Conservation (phyloP, 2,797 vertebrate genomes). For the Glyptemys insculpta region DNA sequence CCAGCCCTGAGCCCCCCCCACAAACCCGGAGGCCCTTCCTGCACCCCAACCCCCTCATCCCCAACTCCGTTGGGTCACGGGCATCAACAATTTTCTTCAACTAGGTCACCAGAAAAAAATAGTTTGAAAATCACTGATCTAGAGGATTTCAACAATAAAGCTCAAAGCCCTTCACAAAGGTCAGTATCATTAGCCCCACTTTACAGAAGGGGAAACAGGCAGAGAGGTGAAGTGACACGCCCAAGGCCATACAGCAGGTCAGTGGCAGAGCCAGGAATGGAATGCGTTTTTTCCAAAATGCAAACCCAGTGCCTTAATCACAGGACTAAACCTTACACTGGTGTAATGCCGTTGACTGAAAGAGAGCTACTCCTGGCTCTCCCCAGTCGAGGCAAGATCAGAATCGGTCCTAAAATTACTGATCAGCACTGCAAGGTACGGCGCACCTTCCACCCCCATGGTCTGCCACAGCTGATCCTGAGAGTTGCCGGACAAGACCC, state of each 20-base stretch:
- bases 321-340: not conserved
- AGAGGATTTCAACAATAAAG: not conserved
- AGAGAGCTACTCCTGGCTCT: not conserved
- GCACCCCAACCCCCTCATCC: too few species aligned
- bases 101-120: too few species aligned
- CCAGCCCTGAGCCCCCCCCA: too few species aligned
- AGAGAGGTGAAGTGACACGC: not conserved
- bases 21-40: too few species aligned
- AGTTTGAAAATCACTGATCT: not conserved
- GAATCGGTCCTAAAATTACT: not conserved
- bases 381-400: not conserved
- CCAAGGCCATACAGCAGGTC: not conserved
- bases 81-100: too few species aligned
- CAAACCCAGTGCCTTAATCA: not conserved
- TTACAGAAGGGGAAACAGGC: not conserved
- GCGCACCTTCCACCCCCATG: not conserved
- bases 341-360: not conserved
- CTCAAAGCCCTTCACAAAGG: not conserved
- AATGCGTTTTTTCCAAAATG: not conserved
- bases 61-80: too few species aligned
- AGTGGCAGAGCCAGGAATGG: not conserved
- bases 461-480: not conserved
- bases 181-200: not conserved
- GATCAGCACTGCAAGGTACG: accelerated
- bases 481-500: not conserved